Base-by-base conservation (phyloP, 2,113 vertebrate species). In the Ailuropoda melanoleuca region DNA sequence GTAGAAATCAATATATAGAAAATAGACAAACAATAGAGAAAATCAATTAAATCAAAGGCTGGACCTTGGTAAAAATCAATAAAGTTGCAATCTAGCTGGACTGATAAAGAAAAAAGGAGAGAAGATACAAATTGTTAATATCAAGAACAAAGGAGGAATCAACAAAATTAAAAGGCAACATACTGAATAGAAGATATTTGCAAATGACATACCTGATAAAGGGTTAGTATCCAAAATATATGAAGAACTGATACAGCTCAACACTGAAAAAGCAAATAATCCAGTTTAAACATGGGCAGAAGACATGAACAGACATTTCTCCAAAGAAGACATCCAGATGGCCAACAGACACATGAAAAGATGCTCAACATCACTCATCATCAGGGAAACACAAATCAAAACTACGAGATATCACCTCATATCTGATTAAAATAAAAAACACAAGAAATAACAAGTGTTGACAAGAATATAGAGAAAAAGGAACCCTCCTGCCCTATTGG, bases 21-120 rank as follows among this genome's bases (percentile, higher is more conserved):
- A 78, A 70, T 78, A 24, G 43, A 92, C 74, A 80, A 91, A 87
- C 15, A 68, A 78, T 39, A 72, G 75, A 95, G 62, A 87, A 92
- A 62, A 81, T 56, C 23, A 72, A 11, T 88, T 90, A 90, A 31
- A 18, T 31, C 58, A 78, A 55, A 78, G 37, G 1, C 31, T 56
- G 39, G 21, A 9, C 23, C 34, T 87, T 81, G 82, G 43, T 87
- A 72, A 92, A 72, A 24, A 74, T 62, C 31, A 84, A 37, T 48
- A 48, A 37, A 66, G 18, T 68, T 91, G 58, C 31, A 84, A 77
- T 80, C 53, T 50, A 95, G 24, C 13, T 95, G 88, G 70, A 72
- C 72, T 92, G 53, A 60, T 50, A 77, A 68, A 26, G 29, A 56
- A 43, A 66, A 70, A 80, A 87, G 17, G 23, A 80, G 60, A 86